Evolutionary conservation across 2,888 invertebrate genomes (phyloP).

Genomic region (Epinotia nisella): DNA sequence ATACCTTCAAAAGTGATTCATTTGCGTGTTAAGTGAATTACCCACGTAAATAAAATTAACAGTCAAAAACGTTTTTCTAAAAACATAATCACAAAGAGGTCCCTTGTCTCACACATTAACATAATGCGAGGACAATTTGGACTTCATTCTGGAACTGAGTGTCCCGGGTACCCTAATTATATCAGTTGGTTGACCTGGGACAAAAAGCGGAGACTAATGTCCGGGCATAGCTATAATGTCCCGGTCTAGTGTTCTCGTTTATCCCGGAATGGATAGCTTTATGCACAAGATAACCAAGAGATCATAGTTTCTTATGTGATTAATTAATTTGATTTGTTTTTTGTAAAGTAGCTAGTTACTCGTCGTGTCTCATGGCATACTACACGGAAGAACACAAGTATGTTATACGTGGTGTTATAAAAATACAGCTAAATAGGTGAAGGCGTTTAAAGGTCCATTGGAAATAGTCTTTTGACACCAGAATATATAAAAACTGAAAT

Average conservation of each 20-base stretch:
- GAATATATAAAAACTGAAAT: too few relatives aligned
- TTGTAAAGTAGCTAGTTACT: too few relatives aligned
- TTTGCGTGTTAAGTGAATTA: not conserved
- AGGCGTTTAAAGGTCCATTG: too few relatives aligned
- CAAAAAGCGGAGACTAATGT: slow-evolving; percentile 25
- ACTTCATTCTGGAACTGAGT: slow-evolving; percentile 19
- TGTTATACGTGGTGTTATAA: too few relatives aligned
- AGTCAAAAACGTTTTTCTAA: not conserved
- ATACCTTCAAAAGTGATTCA: not conserved
- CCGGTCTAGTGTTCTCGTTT: slow-evolving; percentile 14
- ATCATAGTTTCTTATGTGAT: slow-evolving; percentile 1
- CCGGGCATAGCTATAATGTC: slow-evolving; percentile 16
- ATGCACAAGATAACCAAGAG: not conserved
- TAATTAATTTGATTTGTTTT: not conserved
- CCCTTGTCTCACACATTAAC: slow-evolving; percentile 9
- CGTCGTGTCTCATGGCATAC: too few relatives aligned
- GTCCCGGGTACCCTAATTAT: slow-evolving; percentile 31
- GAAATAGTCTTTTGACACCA: too few relatives aligned
- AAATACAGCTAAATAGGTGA: too few relatives aligned
- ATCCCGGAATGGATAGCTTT: slow-evolving; percentile 1
- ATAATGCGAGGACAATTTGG: slow-evolving; percentile 18
- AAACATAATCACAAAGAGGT: not conserved
- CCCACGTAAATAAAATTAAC: not conserved
- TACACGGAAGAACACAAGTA: too few relatives aligned
- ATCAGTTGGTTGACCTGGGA: slow-evolving; percentile 15